Percentiles rank a stretch among this genome's conserved stretches.
These are phyloP conservation scores for Thunnus albacares DNA, from an alignment of 2,797 vertebrate species.

Conservation along the genomic window DNA sequence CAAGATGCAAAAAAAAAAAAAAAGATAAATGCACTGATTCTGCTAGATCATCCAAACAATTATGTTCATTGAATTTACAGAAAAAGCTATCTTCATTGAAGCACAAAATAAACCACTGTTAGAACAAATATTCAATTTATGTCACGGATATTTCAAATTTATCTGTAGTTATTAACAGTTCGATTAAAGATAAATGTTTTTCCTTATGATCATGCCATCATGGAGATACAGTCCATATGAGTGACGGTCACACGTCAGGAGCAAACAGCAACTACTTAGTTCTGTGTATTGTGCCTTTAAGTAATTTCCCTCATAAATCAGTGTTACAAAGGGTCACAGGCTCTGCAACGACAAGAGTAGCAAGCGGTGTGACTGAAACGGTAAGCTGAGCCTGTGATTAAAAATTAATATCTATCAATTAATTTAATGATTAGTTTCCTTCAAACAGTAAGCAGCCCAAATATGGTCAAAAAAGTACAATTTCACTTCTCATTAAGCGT, in stretches of 20 bases:
- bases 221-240: background rate
- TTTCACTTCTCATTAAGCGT: background rate
- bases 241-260: background rate
- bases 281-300: slow-evolving; percentile 42
- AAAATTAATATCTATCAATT: slow-evolving; percentile 14
- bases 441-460: slow-evolving; percentile 20
- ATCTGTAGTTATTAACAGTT: slow-evolving; percentile 17
- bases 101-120: slow-evolving; percentile 13
- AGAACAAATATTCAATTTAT: slow-evolving; percentile 23
- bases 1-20: slow-evolving; percentile 12
- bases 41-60: slow-evolving; percentile 17
- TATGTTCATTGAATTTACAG: slow-evolving; percentile 30
- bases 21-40: background rate
- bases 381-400: slow-evolving; percentile 2
- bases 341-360: background rate
- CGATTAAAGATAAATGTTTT: slow-evolving; percentile 5
- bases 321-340: background rate
- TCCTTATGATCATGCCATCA: slow-evolving; percentile 1
- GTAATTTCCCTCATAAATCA: slow-evolving; percentile 24
- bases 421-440: slow-evolving; percentile 21
- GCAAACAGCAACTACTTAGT: slow-evolving; percentile 10
- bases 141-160: background rate
- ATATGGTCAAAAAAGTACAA: background rate
- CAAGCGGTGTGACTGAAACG: background rate
- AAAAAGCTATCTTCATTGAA: slow-evolving; percentile 5